Conservation (phyloP, 2,797 vertebrate species). For the Heteromormyrus szaboi region DNA sequence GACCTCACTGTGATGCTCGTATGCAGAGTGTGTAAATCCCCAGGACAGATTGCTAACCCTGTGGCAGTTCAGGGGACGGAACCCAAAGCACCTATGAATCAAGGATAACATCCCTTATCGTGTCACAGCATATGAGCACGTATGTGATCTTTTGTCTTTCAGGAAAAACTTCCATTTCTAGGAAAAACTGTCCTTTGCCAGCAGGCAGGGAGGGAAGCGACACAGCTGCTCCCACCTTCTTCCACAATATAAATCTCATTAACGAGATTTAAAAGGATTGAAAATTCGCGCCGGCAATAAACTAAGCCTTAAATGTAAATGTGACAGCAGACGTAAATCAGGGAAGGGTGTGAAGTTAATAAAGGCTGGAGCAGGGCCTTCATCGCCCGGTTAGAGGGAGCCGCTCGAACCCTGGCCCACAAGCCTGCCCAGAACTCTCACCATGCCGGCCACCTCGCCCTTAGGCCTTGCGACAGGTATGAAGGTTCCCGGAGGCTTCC, state of each 20-base stretch:
- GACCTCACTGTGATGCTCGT: slow-evolving; percentile 52
- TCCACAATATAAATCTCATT: slow-evolving; percentile 42
- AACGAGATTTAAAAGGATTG: slow-evolving; percentile 37
- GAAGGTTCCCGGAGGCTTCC: slow-evolving; percentile 38
- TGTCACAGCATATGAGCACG: neutral
- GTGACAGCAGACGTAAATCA: slow-evolving; percentile 38
- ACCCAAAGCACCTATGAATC: neutral
- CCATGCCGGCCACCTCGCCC: slow-evolving; percentile 11
- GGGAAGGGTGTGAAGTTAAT: slow-evolving; percentile 34
- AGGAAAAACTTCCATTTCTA: slow-evolving; percentile 17
- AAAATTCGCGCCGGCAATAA: slow-evolving; percentile 38
- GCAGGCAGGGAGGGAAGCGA: neutral
- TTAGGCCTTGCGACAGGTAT: slow-evolving; percentile 42
- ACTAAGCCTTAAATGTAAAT: slow-evolving; percentile 39
- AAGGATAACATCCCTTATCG: neutral
- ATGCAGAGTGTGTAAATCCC: slow-evolving; percentile 58
- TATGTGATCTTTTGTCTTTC: slow-evolving; percentile 17
- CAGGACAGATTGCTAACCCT: slow-evolving; percentile 47
- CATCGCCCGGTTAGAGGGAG: slow-evolving; percentile 13
- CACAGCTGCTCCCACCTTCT: slow-evolving; percentile 24
- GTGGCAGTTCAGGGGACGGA: neutral
- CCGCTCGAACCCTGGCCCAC: neutral
- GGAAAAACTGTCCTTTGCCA: slow-evolving; percentile 11
- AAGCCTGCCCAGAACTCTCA: slow-evolving; percentile 33
- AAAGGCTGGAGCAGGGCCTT: slow-evolving; percentile 35